Base-by-base conservation (phyloP, 1,140 invertebrate genomes). In the Heterodera carotae region DNA sequence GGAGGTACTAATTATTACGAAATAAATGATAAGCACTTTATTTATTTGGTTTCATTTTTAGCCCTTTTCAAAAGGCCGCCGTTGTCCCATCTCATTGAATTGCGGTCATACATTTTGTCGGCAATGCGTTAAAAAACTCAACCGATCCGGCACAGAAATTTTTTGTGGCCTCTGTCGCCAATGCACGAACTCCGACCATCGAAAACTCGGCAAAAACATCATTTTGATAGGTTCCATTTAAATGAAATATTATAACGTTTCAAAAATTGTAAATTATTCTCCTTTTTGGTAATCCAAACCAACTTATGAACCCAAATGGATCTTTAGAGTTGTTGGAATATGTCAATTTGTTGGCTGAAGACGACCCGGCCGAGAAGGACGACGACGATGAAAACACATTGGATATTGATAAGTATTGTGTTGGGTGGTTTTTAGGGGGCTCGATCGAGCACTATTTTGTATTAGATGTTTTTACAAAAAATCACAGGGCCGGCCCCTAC, bases 81-180 rank as follows among this genome's bases (percentile, higher is more conserved):
- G 76, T 10, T 77, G 39, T 76, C 76, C 76, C 25, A 29, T 77
- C n/a, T 75, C 76, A 25, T 56, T 77, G 3, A 77, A 77, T 56
- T 77, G 76, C 53, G 76, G 76, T 1, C 76, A 77, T n/a, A 77
- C 66, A 0, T 77, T 77, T 43, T 77, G 76, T 18, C 27, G 39
- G 10, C 48, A 62, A 6, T 77, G 76, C 73, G 64, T 77, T 22
- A 43, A 39, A 18, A 31, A 77, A 43, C 29, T 77, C 56, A 67
- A 43, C 25, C 27, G 27, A 15, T 62, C 34, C 22, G 75, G 64
- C 25, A 73, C 31, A 10, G 36, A n/a, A 34, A 77, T 77, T 36
- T n/a, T 25, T 39, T 77, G 76, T 64, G 76, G 76, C 12, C 27
- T 77, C 22, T 77, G 76, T 39, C 69, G 69, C 15, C 70, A 73